Percentiles rank a stretch among this genome's conserved stretches.
phyloP scores from a whole-genome alignment of 1,140 invertebrate genomes.

The Harpegnathos saltator region DNA sequence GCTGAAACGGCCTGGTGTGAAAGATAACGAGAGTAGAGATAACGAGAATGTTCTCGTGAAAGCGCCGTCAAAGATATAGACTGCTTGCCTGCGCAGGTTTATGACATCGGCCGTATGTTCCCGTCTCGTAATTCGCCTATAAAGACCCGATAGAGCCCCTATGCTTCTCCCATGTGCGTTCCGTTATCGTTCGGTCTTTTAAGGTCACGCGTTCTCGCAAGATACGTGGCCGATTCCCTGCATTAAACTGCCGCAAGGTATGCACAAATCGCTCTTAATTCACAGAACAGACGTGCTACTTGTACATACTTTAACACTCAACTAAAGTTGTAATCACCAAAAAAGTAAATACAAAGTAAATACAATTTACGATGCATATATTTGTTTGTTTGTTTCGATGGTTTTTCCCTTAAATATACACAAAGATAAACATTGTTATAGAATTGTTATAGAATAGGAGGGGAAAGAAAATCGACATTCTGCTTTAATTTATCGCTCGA shows the following conservation, averaged over 20 bases:
- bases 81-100: constrained; percentile 42
- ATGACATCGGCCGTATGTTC: constrained; percentile 60
- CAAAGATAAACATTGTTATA: no score
- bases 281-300: no score
- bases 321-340: no score
- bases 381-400: no score
- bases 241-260: not conserved
- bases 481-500: no score
- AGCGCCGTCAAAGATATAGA: constrained; percentile 53
- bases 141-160: constrained; percentile 66
- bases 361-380: no score
- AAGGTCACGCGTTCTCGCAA: not conserved
- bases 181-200: constrained; percentile 44
- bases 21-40: constrained; percentile 54
- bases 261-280: not conserved
- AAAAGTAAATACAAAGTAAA: no score
- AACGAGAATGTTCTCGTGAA: constrained; percentile 36
- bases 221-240: not conserved
- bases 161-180: constrained; percentile 55
- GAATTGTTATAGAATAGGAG: no score
- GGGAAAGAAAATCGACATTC: no score
- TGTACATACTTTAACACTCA: no score
- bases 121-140: constrained; percentile 59
- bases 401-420: no score
- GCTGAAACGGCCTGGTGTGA: constrained; percentile 15